These are phyloP conservation scores for Fragum whitleyi DNA, from an alignment of 2,888 invertebrate genomes.

Conservation along the genomic window DNA sequence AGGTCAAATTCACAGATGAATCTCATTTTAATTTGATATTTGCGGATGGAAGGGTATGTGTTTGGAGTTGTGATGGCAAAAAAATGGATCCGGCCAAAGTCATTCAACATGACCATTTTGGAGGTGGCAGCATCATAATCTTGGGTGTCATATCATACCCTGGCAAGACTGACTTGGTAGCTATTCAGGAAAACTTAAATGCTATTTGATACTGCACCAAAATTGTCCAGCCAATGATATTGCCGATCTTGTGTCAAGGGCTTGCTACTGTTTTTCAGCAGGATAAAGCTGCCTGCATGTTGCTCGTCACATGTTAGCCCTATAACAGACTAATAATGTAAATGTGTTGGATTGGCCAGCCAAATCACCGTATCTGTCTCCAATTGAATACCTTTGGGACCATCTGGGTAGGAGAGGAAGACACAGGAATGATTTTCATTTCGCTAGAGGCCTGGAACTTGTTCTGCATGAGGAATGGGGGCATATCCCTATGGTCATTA, in stretches of 20 bases:
- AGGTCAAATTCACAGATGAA: conserved; percentile 32
- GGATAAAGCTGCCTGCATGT: too few relatives aligned
- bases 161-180: conserved; percentile 30
- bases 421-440: too few relatives aligned
- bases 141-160: conserved; percentile 41
- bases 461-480: too few relatives aligned
- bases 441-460: too few relatives aligned
- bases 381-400: too few relatives aligned
- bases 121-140: conserved; percentile 56
- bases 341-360: too few relatives aligned
- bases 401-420: too few relatives aligned
- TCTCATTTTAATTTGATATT: conserved; percentile 36
- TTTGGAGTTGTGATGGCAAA: conserved; percentile 31
- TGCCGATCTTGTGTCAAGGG: neutral
- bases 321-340: too few relatives aligned
- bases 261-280: neutral
- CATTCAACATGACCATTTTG: conserved; percentile 39
- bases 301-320: too few relatives aligned
- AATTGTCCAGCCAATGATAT: conserved; percentile 44
- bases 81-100: conserved; percentile 30
- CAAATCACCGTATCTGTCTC: conserved; percentile 15
- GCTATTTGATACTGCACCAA: conserved; percentile 47
- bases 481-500: too few relatives aligned
- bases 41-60: conserved; percentile 33
- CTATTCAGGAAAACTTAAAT: conserved; percentile 36